Conservation (phyloP, 2,797 vertebrate species). For the Anguilla megastoma region DNA sequence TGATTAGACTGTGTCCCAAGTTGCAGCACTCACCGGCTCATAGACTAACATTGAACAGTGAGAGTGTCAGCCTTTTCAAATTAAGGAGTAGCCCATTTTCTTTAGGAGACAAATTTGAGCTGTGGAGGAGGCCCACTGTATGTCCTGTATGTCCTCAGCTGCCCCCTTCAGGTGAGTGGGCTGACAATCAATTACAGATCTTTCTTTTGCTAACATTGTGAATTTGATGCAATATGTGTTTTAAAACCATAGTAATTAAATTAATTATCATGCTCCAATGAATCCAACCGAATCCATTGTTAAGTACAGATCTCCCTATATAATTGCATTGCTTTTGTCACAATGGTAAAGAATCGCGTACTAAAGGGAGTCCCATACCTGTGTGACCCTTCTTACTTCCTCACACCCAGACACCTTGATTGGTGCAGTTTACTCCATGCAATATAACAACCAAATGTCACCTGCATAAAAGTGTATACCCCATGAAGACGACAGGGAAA, state of each 20-base stretch:
- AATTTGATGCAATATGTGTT: background rate
- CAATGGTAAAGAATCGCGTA: background rate
- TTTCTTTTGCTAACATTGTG: background rate
- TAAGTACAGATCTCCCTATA: background rate
- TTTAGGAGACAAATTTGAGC: background rate
- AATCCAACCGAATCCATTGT: background rate
- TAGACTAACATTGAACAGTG: background rate
- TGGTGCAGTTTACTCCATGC: background rate
- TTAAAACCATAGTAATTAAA: background rate
- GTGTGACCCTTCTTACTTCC: background rate
- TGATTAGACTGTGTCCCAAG: background rate
- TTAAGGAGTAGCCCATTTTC: background rate
- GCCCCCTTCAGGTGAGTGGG: background rate
- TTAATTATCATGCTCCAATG: background rate
- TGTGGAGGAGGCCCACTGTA: background rate
- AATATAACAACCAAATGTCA: background rate
- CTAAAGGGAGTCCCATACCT: background rate
- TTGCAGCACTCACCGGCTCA: background rate
- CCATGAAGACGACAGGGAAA: background rate
- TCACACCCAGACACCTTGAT: background rate
- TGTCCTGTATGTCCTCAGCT: background rate
- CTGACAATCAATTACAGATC: background rate
- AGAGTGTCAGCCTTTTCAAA: background rate
- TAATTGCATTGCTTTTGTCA: background rate
- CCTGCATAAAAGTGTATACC: background rate